Conservation (phyloP, 2,888 invertebrate genomes). For the Drosophila vallismaia region DNA sequence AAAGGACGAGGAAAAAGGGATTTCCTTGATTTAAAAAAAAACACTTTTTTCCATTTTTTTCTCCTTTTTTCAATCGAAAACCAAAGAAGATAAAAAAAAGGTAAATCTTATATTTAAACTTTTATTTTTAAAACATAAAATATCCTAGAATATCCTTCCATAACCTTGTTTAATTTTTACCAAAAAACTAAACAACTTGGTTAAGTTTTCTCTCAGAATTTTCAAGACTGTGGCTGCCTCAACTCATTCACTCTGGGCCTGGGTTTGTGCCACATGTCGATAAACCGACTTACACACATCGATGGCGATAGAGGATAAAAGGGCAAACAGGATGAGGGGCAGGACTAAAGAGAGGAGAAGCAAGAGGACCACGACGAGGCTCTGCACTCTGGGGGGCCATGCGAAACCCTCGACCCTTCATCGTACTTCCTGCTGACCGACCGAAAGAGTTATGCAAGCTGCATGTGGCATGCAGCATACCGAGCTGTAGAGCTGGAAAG, state of each 20-base stretch:
- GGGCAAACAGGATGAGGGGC: constrained; percentile 24
- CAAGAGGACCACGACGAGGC: constrained; percentile 52
- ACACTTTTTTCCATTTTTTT: too few species aligned
- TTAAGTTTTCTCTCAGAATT: not conserved
- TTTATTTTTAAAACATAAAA: too few species aligned
- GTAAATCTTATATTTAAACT: too few species aligned
- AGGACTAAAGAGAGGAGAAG: constrained; percentile 3
- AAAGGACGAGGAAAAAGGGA: too few species aligned
- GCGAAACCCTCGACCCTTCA: constrained; percentile 31
- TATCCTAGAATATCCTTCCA: not conserved
- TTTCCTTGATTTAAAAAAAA: too few species aligned
- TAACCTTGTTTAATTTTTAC: not conserved
- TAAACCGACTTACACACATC: constrained; percentile 56
- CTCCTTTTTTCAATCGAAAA: too few species aligned
- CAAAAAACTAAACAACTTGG: too few species aligned
- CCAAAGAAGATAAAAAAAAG: too few species aligned
- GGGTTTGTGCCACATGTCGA: constrained; percentile 29
- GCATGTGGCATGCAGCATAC: constrained; percentile 22
- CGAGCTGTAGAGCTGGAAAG: constrained; percentile 20
- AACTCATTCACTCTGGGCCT: constrained; percentile 9
- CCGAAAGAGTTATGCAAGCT: constrained; percentile 67
- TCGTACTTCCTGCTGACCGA: constrained; percentile 8
- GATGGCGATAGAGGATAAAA: constrained; percentile 42
- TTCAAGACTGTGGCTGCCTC: constrained; percentile 2
- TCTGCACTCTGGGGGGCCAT: constrained; percentile 67